phyloP scores from a whole-genome alignment of 2,888 invertebrate species.

The Saturnia pavonia region DNA sequence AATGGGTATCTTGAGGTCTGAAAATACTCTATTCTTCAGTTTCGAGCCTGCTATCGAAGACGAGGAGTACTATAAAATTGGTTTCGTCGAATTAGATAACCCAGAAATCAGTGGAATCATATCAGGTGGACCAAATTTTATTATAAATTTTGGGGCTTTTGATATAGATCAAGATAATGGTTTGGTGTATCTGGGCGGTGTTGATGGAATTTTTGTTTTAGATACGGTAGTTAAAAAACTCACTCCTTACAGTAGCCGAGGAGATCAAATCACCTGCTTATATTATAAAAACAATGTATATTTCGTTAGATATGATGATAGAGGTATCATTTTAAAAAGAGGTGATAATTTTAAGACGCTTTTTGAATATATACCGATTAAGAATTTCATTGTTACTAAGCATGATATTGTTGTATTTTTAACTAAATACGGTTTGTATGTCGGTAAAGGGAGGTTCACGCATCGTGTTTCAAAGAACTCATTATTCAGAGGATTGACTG shows the following conservation, averaged over 20 bases:
- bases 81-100: conserved; percentile 57
- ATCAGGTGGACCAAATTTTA: conserved; percentile 38
- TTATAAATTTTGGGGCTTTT: conserved; percentile 65
- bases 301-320: conserved; percentile 52
- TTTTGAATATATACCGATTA: conserved; percentile 50
- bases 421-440: conserved; percentile 57
- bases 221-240: conserved; percentile 47
- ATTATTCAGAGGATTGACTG: conserved; percentile 62
- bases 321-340: conserved; percentile 56
- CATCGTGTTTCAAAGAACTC: conserved; percentile 58
- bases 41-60: conserved; percentile 66
- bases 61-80: conserved; percentile 64
- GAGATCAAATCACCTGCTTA: conserved; percentile 55
- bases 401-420: conserved; percentile 57
- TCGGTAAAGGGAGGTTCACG: conserved; percentile 45
- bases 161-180: conserved; percentile 65
- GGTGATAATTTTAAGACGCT: conserved; percentile 54
- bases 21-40: conserved; percentile 59
- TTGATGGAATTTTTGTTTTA: conserved; percentile 59
- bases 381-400: conserved; percentile 62
- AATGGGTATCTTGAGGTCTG: conserved; percentile 53
- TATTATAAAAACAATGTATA: conserved; percentile 62
- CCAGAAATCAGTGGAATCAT: conserved; percentile 44
- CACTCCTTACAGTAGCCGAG: conserved; percentile 58
- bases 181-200: conserved; percentile 63